Conservation (phyloP, 2,888 invertebrate species). For the Acrobasis suavella region DNA sequence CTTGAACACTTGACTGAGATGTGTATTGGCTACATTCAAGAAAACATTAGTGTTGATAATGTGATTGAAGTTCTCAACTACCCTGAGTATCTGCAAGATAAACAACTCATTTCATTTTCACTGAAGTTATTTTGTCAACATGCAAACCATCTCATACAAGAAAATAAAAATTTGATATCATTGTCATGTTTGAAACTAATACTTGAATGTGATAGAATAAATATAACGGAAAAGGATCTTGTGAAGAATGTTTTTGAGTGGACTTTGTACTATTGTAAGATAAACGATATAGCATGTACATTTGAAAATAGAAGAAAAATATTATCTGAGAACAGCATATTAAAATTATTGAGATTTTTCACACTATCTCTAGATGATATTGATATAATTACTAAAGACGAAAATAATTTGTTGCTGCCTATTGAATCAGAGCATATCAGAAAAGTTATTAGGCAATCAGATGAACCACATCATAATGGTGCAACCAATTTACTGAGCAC, state of each 20-base stretch:
- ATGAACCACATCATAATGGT: slow-evolving; percentile 36
- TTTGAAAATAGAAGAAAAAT: slow-evolving; percentile 69
- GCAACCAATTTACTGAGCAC: slow-evolving; percentile 33
- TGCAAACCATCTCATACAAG: slow-evolving; percentile 77
- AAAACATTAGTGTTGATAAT: slow-evolving; percentile 81
- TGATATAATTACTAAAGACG: slow-evolving; percentile 54
- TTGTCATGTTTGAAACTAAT: slow-evolving; percentile 72
- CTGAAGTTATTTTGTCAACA: slow-evolving; percentile 81
- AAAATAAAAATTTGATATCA: slow-evolving; percentile 74
- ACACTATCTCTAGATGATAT: slow-evolving; percentile 63
- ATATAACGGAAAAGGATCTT: slow-evolving; percentile 78
- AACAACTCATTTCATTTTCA: slow-evolving; percentile 75
- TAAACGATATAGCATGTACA: slow-evolving; percentile 58
- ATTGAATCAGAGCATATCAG: slow-evolving; percentile 52
- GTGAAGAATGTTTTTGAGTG: slow-evolving; percentile 80
- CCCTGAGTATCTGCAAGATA: slow-evolving; percentile 82
- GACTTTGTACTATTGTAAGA: slow-evolving; percentile 77
- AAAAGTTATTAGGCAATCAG: slow-evolving; percentile 39
- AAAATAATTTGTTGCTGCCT: slow-evolving; percentile 60
- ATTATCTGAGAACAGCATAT: slow-evolving; percentile 66
- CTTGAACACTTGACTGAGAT: slow-evolving; percentile 75
- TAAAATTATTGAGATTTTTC: slow-evolving; percentile 71
- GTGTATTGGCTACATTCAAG: slow-evolving; percentile 79
- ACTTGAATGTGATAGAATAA: slow-evolving; percentile 74
- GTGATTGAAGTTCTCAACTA: slow-evolving; percentile 83